A percentile compares a stretch with the other conserved stretches of the same genome.
Conservation (phyloP, 2,113 vertebrate genomes). For the Pollachius pollachius region DNA sequence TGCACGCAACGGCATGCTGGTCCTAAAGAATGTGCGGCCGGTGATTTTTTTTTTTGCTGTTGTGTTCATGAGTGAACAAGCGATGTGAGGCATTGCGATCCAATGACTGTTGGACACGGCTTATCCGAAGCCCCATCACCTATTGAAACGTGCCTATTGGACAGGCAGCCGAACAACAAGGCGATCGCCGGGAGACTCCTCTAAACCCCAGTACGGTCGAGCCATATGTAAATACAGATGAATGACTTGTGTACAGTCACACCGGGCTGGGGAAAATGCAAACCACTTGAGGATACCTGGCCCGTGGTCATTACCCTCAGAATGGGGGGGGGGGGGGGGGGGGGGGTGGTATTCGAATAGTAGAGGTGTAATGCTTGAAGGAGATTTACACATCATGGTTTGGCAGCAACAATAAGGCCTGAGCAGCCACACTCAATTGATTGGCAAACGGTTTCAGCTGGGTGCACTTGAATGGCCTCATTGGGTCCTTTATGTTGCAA, state of each 20-base stretch:
- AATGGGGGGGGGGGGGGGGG: neutral
- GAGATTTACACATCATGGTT: constrained; percentile 5
- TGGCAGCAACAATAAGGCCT: neutral
- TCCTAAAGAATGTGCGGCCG: constrained; percentile 15
- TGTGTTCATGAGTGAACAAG: neutral
- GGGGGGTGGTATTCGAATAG: neutral
- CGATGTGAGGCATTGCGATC: too few species aligned
- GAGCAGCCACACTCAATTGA: constrained; percentile 6
- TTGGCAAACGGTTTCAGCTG: neutral
- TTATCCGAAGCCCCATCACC: neutral
- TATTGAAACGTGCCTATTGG: neutral
- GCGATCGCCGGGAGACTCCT: too few species aligned
- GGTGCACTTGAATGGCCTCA: constrained; percentile 3
- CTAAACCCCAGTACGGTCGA: too few species aligned
- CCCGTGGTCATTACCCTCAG: neutral
- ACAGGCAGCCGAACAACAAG: too few species aligned
- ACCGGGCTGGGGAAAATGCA: neutral
- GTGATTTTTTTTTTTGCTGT: neutral
- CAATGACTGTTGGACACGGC: too few species aligned
- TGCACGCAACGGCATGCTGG: constrained; percentile 38
- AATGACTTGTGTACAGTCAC: neutral
- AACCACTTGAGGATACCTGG: neutral
- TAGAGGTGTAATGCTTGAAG: neutral
- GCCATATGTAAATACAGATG: neutral
- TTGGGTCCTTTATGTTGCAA: constrained; percentile 1